Evolutionary conservation across 23 tunicate species (phyloP).

Genomic region (Oikopleura albicans): DNA sequence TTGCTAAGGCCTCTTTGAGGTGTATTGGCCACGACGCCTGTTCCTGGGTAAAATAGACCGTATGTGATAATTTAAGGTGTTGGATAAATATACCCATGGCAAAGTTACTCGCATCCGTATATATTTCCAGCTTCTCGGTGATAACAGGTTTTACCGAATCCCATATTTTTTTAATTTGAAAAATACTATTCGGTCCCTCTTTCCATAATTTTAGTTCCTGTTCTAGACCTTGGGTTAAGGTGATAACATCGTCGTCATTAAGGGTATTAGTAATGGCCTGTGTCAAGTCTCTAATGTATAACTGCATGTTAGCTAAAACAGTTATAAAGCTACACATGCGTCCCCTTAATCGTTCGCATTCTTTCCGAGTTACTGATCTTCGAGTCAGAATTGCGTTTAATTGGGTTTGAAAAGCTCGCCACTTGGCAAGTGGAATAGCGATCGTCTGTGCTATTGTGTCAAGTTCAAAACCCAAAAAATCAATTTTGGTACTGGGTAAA

Average conservation of each 20-base stretch:
- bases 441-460: not conserved
- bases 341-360: not conserved
- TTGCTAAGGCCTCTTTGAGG: not conserved
- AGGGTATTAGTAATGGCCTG: not conserved
- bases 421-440: not conserved
- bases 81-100: not conserved
- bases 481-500: not conserved
- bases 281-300: not conserved
- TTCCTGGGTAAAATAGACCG: too few relatives aligned
- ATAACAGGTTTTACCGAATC: not conserved
- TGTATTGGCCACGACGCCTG: not conserved
- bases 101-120: not conserved
- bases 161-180: too few relatives aligned
- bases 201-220: not conserved
- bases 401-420: not conserved
- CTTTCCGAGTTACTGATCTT: not conserved
- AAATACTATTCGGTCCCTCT: too few relatives aligned
- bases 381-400: not conserved
- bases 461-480: not conserved
- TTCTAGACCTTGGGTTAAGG: not conserved
- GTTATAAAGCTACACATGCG: not conserved
- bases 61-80: not conserved
- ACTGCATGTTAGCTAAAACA: not conserved
- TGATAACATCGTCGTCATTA: too few relatives aligned
- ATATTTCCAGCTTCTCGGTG: not conserved